Conservation (phyloP, 2,888 invertebrate genomes). For the Kryphioiulus occultus region DNA sequence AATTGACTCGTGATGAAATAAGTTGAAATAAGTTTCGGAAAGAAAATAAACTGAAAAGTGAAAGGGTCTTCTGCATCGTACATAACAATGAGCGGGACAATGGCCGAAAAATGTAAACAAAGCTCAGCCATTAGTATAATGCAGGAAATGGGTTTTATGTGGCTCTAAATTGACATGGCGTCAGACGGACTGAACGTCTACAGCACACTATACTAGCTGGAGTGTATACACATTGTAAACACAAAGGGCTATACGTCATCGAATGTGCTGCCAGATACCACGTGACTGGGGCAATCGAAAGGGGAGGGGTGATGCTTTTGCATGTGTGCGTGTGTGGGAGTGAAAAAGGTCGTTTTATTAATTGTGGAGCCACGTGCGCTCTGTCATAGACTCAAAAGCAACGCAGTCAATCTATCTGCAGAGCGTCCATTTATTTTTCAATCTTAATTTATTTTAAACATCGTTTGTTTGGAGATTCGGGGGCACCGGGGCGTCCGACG, state of each 20-base stretch:
- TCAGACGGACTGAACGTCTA: slow-evolving; percentile 33
- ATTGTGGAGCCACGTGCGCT: not conserved
- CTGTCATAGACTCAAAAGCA: slow-evolving; percentile 3
- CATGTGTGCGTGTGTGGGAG: no score
- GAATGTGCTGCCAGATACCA: not conserved
- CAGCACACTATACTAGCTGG: no score
- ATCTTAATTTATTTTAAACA: slow-evolving; percentile 23
- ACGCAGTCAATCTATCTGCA: no score
- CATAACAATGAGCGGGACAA: slow-evolving; percentile 46
- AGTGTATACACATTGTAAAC: not conserved
- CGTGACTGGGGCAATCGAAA: no score
- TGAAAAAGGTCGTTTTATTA: not conserved
- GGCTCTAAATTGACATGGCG: slow-evolving; percentile 35
- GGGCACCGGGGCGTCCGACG: not conserved
- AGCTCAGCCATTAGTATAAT: not conserved
- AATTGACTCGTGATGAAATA: no score
- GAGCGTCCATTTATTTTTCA: not conserved
- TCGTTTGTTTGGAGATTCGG: not conserved
- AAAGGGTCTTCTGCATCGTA: not conserved
- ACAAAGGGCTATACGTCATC: not conserved
- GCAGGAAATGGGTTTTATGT: slow-evolving; percentile 46
- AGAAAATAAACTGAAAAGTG: not conserved
- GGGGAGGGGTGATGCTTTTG: no score
- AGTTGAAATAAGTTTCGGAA: not conserved
- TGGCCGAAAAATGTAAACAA: slow-evolving; percentile 47